These are phyloP conservation scores for Zygogramma bicolorata DNA, from an alignment of 2,888 invertebrate species.

Conservation along the genomic window DNA sequence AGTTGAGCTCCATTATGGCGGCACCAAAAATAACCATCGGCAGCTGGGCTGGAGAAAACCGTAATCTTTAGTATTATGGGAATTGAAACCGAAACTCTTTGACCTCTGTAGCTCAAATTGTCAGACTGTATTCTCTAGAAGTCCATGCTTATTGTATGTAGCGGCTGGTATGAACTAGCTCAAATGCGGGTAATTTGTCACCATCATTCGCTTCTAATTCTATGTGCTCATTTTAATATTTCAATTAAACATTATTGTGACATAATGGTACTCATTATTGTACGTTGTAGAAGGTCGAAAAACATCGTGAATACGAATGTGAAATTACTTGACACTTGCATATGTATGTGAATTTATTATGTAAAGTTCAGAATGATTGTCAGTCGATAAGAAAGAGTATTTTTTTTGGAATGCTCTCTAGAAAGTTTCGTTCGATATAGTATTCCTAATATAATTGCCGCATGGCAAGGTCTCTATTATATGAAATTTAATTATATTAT, in stretches of 20 bases:
- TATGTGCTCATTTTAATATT: slow-evolving; percentile 14
- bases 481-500: too few relatives aligned
- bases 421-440: too few relatives aligned
- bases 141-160: background rate
- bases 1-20: too few relatives aligned
- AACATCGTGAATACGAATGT: slow-evolving; percentile 10
- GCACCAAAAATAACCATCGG: too few relatives aligned
- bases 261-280: slow-evolving; percentile 17
- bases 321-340: slow-evolving; percentile 4
- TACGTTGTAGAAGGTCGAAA: slow-evolving; percentile 17
- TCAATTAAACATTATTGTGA: slow-evolving; percentile 20
- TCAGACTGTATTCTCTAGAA: background rate
- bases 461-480: too few relatives aligned
- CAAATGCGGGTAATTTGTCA: slow-evolving; percentile 4
- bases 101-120: background rate
- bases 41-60: too few relatives aligned
- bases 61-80: background rate
- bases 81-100: background rate
- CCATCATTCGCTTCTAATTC: slow-evolving; percentile 7
- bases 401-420: too few relatives aligned
- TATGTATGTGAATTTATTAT: background rate
- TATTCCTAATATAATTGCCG: too few relatives aligned
- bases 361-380: background rate
- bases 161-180: background rate
- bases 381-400: too few relatives aligned